phyloP scores from a whole-genome alignment of 2,888 invertebrate species.

The Apotomis capreana region DNA sequence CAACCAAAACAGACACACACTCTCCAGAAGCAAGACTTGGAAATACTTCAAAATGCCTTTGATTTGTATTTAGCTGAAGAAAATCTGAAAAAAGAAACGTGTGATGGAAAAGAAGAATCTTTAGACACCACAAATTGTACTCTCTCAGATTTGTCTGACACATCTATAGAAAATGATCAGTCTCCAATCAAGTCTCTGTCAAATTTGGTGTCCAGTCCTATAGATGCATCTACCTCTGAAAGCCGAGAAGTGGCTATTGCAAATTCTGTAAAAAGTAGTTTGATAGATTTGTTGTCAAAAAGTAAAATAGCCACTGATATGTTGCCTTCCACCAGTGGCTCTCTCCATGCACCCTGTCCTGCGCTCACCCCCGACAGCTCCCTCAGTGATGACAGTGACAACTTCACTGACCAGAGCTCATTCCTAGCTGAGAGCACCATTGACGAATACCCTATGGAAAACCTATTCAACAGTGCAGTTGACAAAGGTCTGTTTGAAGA shows the following conservation, averaged over 20 bases:
- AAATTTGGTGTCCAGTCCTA: conserved; percentile 84
- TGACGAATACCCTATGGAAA: conserved; percentile 81
- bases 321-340: conserved; percentile 67
- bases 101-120: conserved; percentile 64
- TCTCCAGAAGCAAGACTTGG: conserved; percentile 72
- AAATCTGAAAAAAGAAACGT: conserved; percentile 48
- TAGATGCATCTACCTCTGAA: conserved; percentile 64
- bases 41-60: conserved; percentile 78
- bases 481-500: conserved; percentile 79
- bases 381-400: conserved; percentile 77
- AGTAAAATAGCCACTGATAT: conserved; percentile 67
- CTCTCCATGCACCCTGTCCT: conserved; percentile 60
- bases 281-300: conserved; percentile 73
- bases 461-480: conserved; percentile 78
- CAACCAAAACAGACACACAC: conserved; percentile 56
- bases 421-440: conserved; percentile 78
- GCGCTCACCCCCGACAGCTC: conserved; percentile 73
- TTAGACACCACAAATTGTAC: conserved; percentile 66
- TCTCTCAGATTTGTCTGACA: conserved; percentile 66
- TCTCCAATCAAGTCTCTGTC: conserved; percentile 86
- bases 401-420: conserved; percentile 78
- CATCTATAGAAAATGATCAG: conserved; percentile 73
- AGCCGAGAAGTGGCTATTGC: conserved; percentile 63
- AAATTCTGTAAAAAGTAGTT: conserved; percentile 73
- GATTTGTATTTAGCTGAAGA: conserved; percentile 76